Base-by-base conservation (phyloP, 1,140 invertebrate species). In the Achroia grisella region DNA sequence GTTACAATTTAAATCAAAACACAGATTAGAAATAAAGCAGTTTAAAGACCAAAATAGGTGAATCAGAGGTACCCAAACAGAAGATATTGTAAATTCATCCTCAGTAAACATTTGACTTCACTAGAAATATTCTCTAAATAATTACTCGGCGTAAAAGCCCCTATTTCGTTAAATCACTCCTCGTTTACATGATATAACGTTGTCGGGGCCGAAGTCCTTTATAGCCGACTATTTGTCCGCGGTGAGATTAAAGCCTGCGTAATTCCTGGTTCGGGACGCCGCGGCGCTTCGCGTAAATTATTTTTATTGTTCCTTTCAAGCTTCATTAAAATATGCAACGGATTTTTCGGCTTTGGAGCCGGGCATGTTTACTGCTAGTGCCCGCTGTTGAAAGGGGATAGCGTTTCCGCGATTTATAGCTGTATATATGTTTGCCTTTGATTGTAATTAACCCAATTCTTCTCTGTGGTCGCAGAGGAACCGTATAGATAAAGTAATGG, bases 271-370 rank as follows among this genome's bases (percentile, higher is more conserved):
- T 23, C 17, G 17, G 17, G 17, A 23, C 12, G 34, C 14, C 35
- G 10, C 35, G 14, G 12, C 35, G 35, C 35, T 17, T 8, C 13
- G 2, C 35, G 35, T 37, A 37, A 37, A 37, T 37, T 37, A 37
- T 37, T 37, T 37, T 37, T 37, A 37, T 37, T 37, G 35, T 37
- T 14, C 35, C 17, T 37, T 4, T 15, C 13, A 4, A 17, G 13
- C 35, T 37, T 37, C 14, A 37, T 37, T 37, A 37, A 37, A 37
- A 37, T 37, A 37, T 37, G 35, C 35, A 17, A 13, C 13, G 35
- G 12, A 37, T 37, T 34, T 34, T 37, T 37, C 35, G 35, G 35
- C 17, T 37, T 37, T 15, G 35, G 35, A 6, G 15, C 35, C 33
- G 13, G 17, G 17, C 35, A 15, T 17, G 35, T 15, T n/a, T 37